Evolutionary conservation across 1,140 invertebrate species (phyloP).

Genomic region (Papilio polytes): DNA sequence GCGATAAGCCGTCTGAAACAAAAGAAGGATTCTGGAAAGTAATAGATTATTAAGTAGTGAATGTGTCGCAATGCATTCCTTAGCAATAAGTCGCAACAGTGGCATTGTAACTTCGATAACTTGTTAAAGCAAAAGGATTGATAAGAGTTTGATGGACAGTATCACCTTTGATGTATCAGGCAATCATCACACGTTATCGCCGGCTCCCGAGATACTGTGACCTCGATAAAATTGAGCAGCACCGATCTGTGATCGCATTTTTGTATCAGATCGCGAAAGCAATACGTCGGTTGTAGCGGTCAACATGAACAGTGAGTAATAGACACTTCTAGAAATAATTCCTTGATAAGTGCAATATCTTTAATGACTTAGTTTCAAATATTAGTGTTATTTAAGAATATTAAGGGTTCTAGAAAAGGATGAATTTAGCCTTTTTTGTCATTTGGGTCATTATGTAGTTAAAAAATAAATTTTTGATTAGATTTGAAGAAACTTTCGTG

Average conservation of each 20-base stretch:
- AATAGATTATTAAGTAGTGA: not conserved
- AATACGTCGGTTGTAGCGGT: conserved; percentile 56
- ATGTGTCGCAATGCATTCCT: not conserved
- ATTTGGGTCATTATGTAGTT: too few species aligned
- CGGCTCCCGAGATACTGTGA: conserved; percentile 57
- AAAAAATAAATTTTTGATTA: too few species aligned
- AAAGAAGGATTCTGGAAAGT: not conserved
- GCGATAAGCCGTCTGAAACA: too few species aligned
- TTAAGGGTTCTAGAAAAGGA: too few species aligned
- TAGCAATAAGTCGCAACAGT: not conserved
- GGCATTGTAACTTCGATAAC: conserved; percentile 11
- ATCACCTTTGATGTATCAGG: conserved; percentile 55
- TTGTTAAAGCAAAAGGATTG: conserved; percentile 24
- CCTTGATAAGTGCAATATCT: not conserved
- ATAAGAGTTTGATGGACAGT: conserved; percentile 60
- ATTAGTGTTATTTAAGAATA: too few species aligned
- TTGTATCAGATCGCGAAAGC: conserved; percentile 59
- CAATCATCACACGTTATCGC: conserved; percentile 62
- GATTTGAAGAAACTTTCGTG: too few species aligned
- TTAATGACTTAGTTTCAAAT: too few species aligned
- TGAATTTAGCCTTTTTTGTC: not conserved
- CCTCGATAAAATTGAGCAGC: conserved; percentile 73
- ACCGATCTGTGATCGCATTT: conserved; percentile 57
- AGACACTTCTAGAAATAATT: conserved; percentile 1
- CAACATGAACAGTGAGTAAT: conserved; percentile 72